phyloP scores from a whole-genome alignment of 1,140 invertebrate genomes.

The Apis cerana region DNA sequence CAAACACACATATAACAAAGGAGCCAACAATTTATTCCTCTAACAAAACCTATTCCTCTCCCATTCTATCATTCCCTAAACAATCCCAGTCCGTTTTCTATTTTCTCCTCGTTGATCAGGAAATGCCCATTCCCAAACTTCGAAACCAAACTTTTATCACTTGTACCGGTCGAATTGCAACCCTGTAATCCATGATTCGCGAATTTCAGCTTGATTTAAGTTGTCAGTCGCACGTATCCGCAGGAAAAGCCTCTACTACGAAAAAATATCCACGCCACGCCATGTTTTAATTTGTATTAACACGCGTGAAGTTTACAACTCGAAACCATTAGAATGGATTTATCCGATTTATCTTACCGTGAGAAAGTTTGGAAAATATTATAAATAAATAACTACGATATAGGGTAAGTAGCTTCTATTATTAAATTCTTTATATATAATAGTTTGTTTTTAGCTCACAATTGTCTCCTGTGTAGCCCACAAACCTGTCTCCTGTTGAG shows the following conservation, averaged over 20 bases:
- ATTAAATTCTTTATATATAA: no score
- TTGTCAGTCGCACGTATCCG: not conserved
- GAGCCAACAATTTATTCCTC: not conserved
- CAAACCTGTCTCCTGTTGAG: no score
- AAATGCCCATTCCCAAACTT: not conserved
- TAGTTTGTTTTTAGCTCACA: no score
- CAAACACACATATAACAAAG: not conserved
- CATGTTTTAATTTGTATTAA: slow-evolving; percentile 43
- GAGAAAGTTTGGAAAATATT: no score
- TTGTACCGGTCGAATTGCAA: not conserved
- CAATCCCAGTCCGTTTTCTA: not conserved
- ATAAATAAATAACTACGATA: no score
- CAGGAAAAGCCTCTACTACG: not conserved
- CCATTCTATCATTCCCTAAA: not conserved
- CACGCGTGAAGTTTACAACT: not conserved
- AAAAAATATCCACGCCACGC: not conserved
- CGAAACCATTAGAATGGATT: slow-evolving; percentile 37
- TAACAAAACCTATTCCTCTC: not conserved
- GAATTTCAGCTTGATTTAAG: slow-evolving; percentile 40
- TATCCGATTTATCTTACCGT: slow-evolving; percentile 22
- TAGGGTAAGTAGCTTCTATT: no score
- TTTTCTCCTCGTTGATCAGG: not conserved
- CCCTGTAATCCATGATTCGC: slow-evolving; percentile 3
- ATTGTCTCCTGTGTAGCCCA: no score
- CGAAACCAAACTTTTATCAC: not conserved